Base-by-base conservation (phyloP, 2,113 vertebrate species). In the Limnothrissa miodon region DNA sequence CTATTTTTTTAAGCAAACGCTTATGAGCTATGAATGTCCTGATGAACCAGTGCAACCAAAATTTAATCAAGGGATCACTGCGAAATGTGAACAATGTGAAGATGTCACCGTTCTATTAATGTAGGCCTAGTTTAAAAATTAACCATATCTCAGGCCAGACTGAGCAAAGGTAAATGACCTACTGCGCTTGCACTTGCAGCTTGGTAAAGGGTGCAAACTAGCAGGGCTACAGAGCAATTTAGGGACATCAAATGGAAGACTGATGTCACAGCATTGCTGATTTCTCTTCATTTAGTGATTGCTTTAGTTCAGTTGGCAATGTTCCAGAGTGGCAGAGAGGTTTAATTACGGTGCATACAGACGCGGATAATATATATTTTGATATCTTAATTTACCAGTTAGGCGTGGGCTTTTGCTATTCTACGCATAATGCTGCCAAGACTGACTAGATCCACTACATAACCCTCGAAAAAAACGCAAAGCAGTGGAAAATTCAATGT, bases 401-500 rank as follows among this genome's bases (percentile, higher is more conserved):
- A 74, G 25, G 33, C 66, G 29, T 74, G 29, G 29, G 11, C 29
- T 74, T 4, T 2, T 48, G 46, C 59, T 66, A 66, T 66, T 74
- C 33, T 33, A 15, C 29, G 10, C 13, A 33, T 10, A 74, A 33
- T 29, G 11, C 29, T 36, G 66, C 1, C 66, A 74, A 15, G 33
- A 74, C 11, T 74, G 33, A 13, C 66, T 29, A 10, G 66, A 74
- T 74, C 17, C 29, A 74, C 66, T 5, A 74, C 19, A 74, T 23
- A 62, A 17, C 5, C 13, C 66, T 17, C 11, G 0, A 56, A 23
- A 33, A 74, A 74, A 74, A 36, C 66, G 66, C 66, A 74, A 80
- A 59, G 78, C 78, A 86, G 53, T 79, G 46, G 78, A 80, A 53
- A 78, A 86, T 81, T 53, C 46, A 87, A 83, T 81, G 83, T 82